Evolutionary conservation across 2,888 invertebrate species (phyloP).

Genomic region (Andrena haemorrhoa): DNA sequence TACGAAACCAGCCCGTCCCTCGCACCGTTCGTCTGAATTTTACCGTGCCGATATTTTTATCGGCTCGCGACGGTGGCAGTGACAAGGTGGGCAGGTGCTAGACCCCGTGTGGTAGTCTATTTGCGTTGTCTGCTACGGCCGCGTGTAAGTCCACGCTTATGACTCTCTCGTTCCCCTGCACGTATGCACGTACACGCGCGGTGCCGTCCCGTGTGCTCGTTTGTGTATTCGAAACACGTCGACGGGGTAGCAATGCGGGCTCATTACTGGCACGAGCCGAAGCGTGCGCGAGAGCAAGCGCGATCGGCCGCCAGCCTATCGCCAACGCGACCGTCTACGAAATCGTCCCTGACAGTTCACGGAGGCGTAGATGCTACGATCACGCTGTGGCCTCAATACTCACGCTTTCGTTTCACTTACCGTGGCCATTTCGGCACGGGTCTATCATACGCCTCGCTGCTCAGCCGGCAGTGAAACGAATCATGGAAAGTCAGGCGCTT

Average conservation of each 20-base stretch:
- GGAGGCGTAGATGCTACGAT: background rate
- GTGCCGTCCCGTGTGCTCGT: conserved; percentile 50
- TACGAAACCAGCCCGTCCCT: conserved; percentile 1
- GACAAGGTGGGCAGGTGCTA: conserved; percentile 80
- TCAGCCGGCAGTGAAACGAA: background rate
- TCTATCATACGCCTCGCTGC: background rate
- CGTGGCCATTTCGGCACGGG: background rate
- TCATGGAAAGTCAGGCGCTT: background rate
- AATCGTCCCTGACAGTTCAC: conserved; percentile 58
- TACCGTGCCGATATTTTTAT: conserved; percentile 64
- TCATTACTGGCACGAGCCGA: conserved; percentile 77
- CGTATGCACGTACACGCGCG: conserved; percentile 16
- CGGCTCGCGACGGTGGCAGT: conserved; percentile 59
- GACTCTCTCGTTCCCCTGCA: conserved; percentile 8
- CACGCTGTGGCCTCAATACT: conserved; percentile 42
- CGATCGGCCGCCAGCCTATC: conserved; percentile 64
- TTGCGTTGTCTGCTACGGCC: conserved; percentile 55
- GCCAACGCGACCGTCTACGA: conserved; percentile 49
- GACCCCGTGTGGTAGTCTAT: conserved; percentile 82
- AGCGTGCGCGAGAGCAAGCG: conserved; percentile 63
- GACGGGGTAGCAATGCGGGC: conserved; percentile 65
- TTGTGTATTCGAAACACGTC: conserved; percentile 65
- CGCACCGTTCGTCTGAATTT: conserved; percentile 4
- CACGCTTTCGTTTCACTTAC: conserved; percentile 1
- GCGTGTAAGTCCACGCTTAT: conserved; percentile 51